Evolutionary conservation across 2,113 vertebrate species (phyloP).

Genomic region (Anguilla japonica): DNA sequence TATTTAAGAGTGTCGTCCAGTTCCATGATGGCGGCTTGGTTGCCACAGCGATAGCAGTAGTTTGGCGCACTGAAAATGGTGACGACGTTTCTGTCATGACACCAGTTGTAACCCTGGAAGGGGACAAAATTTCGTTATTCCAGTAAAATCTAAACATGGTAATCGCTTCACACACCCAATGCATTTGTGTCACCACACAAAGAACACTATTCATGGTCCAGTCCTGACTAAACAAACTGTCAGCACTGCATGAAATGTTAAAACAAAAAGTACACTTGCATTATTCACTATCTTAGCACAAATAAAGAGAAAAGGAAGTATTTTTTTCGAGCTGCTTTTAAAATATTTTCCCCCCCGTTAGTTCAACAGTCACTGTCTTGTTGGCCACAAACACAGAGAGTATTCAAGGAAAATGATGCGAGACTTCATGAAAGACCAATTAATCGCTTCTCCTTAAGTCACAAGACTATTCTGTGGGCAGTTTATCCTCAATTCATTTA

Average conservation of each 20-base stretch:
- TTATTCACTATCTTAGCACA: neutral
- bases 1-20: conserved; percentile 92
- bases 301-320: neutral
- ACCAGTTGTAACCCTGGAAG: conserved; percentile 86
- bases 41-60: conserved; percentile 91
- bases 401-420: neutral
- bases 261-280: neutral
- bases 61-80: conserved; percentile 93
- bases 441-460: neutral
- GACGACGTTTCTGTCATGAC: conserved; percentile 89
- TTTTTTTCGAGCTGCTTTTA: neutral
- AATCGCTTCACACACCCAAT: neutral
- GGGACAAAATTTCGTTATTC: conserved; percentile 12
- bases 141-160: neutral
- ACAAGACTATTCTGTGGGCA: conserved; percentile 2
- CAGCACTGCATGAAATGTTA: neutral
- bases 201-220: neutral
- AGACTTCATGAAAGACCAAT: neutral
- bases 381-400: neutral
- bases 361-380: neutral
- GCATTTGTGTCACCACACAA: neutral
- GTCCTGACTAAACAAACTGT: neutral
- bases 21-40: conserved; percentile 93
- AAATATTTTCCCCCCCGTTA: neutral
- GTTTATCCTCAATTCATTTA: neutral